Conservation (phyloP, 2,888 invertebrate species). For the Andrena camellia region DNA sequence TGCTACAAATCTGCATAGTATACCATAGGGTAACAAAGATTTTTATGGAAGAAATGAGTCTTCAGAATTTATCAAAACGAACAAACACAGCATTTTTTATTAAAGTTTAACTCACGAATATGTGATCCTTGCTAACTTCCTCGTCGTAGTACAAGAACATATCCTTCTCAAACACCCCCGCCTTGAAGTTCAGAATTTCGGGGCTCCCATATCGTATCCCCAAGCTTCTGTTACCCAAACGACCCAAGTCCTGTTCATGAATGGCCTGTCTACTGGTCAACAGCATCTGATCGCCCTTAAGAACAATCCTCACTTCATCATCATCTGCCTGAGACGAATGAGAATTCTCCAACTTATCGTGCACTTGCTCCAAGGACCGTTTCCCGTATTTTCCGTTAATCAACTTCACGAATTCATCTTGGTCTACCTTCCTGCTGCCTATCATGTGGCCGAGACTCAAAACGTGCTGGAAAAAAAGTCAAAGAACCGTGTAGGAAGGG, state of each 20-base stretch:
- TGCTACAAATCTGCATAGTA: slow-evolving; percentile 66
- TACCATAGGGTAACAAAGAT: neutral
- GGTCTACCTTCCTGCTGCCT: slow-evolving; percentile 63
- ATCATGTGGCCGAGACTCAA: slow-evolving; percentile 71
- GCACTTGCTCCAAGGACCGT: slow-evolving; percentile 50
- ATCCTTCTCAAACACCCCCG: slow-evolving; percentile 73
- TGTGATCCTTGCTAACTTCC: slow-evolving; percentile 68
- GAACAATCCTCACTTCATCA: slow-evolving; percentile 59
- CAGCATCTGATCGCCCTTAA: slow-evolving; percentile 55
- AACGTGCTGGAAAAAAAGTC: slow-evolving; percentile 64
- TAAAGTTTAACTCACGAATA: slow-evolving; percentile 73
- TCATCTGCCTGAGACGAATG: neutral
- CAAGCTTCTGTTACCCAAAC: neutral
- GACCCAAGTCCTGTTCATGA: slow-evolving; percentile 51
- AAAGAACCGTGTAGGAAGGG: too few species aligned
- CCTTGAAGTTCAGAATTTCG: slow-evolving; percentile 65
- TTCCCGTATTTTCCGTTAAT: slow-evolving; percentile 55
- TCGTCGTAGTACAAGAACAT: slow-evolving; percentile 72
- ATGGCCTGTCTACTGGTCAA: slow-evolving; percentile 49
- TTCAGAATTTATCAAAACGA: neutral
- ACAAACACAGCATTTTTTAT: neutral
- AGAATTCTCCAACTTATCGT: slow-evolving; percentile 10
- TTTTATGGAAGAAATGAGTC: neutral
- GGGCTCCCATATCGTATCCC: slow-evolving; percentile 47
- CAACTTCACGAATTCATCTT: slow-evolving; percentile 65